These are phyloP conservation scores for Lateolabrax maculatus DNA, from an alignment of 2,797 vertebrate species.

Conservation along the genomic window DNA sequence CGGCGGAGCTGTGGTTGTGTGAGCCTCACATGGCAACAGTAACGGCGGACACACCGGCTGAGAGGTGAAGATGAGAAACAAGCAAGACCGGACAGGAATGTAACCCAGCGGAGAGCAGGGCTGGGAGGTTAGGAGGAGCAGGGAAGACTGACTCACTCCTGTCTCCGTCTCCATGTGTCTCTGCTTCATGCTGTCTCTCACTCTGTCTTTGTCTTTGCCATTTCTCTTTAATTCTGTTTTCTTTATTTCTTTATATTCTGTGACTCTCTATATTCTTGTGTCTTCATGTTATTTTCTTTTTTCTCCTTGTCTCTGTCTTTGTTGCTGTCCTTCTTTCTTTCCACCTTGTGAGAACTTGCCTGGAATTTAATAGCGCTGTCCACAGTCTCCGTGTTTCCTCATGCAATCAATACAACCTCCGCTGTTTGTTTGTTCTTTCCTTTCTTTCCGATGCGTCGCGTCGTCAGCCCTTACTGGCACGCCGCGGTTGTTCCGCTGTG, in stretches of 20 bases:
- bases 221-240: not conserved
- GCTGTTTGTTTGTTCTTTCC: not conserved
- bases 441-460: not conserved
- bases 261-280: not conserved
- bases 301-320: not conserved
- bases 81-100: constrained; percentile 73
- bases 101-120: constrained; percentile 42
- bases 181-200: constrained; percentile 2
- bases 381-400: not conserved
- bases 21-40: not conserved
- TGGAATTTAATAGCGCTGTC: constrained; percentile 56
- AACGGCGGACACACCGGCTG: constrained; percentile 35
- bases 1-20: not conserved
- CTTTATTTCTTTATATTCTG: not conserved
- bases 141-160: constrained; percentile 69
- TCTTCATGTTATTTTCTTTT: not conserved
- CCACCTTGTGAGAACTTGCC: constrained; percentile 68
- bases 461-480: not conserved
- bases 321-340: not conserved
- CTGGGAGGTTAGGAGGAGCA: constrained; percentile 52
- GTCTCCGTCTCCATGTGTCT: constrained; percentile 40
- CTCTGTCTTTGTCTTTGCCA: not conserved
- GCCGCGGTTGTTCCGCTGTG: not conserved
- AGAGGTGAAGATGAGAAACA: constrained; percentile 50
- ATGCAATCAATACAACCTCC: not conserved